These are phyloP conservation scores for Drosophila navojoa DNA, from an alignment of 1,140 invertebrate species.

Conservation along the genomic window DNA sequence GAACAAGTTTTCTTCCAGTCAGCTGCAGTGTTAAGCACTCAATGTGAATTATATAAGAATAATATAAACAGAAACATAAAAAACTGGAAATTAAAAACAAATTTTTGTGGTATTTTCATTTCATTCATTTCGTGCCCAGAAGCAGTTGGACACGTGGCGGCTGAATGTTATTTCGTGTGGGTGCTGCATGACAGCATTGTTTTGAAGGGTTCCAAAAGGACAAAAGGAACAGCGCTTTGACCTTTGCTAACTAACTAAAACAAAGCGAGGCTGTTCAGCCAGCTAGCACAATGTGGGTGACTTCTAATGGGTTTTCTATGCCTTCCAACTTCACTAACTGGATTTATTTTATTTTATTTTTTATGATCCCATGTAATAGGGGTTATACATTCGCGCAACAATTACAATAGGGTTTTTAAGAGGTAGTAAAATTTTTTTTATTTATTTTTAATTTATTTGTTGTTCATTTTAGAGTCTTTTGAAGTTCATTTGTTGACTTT, in stretches of 20 bases:
- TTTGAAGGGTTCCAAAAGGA: background rate
- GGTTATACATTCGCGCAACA: background rate
- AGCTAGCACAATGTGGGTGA: background rate
- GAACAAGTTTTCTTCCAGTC: slow-evolving; percentile 4
- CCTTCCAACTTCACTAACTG: background rate
- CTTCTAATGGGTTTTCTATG: slow-evolving; percentile 1
- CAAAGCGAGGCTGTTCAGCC: slow-evolving; percentile 1
- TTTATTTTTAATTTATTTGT: no score
- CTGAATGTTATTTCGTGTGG: slow-evolving; percentile 8
- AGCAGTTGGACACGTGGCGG: slow-evolving; percentile 16
- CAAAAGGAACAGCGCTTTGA: slow-evolving; percentile 7
- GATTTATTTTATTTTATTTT: background rate
- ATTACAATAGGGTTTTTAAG: no score
- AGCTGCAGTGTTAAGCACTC: slow-evolving; percentile 1
- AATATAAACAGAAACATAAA: slow-evolving; percentile 4
- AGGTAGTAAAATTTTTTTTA: no score
- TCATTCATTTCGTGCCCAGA: slow-evolving; percentile 49
- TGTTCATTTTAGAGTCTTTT: no score
- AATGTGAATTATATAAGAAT: slow-evolving; percentile 4
- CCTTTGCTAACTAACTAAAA: slow-evolving; percentile 1
- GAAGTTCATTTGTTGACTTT: no score
- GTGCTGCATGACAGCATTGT: background rate
- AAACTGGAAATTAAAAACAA: slow-evolving; percentile 35
- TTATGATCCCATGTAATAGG: background rate
- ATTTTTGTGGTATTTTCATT: slow-evolving; percentile 61